Evolutionary conservation across 2,113 vertebrate species (phyloP), one percentile per base, ranked within the genome.

Genomic region (Thalassoma bifasciatum): DNA sequence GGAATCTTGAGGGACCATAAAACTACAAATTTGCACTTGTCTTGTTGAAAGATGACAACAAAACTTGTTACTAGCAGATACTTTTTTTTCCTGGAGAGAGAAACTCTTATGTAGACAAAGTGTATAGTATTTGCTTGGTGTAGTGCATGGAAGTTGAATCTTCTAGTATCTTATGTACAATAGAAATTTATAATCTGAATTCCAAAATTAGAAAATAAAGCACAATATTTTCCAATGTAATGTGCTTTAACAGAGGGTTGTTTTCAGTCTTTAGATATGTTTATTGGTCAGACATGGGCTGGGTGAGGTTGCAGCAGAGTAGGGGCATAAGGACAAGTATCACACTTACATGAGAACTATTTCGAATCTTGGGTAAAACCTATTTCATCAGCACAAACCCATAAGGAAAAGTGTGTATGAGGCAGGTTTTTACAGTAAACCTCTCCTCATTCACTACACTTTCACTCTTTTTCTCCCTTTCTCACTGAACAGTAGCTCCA

Each of bases 281-380:
- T 60, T 88, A 47, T 88, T 81, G 77, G 65, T 80, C 82, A 81
- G 72, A 82, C 73, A 42, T 21, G 68, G 61, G 53, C 24, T 52
- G 46, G 60, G 67, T 23, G 61, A 81, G 56, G n/a, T 23, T 46
- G 37, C 66, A 61, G 61, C 57, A 58, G n/a, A n/a, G n/a, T n/a
- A n/a, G n/a, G n/a, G n/a, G n/a, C n/a, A n/a, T n/a, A n/a, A n/a
- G n/a, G n/a, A n/a, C n/a, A n/a, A n/a, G n/a, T n/a, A 44, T 44
- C 13, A 12, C 19, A 4, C 13, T 44, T 44, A 42, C 17, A 42
- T n/a, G 61, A 52, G 60, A 64, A 22, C 77, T 51, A 10, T 60
- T 62, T 59, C 19, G 58, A 65, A 19, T 14, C 34, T 23, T 26
- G 21, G 64, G 67, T 30, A 17, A 75, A 57, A 52, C 58, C 7